A percentile compares a stretch with the other conserved stretches of the same genome.
Evolutionary conservation across 2,113 vertebrate species (phyloP).

Genomic region (Dasyurus viverrinus): DNA sequence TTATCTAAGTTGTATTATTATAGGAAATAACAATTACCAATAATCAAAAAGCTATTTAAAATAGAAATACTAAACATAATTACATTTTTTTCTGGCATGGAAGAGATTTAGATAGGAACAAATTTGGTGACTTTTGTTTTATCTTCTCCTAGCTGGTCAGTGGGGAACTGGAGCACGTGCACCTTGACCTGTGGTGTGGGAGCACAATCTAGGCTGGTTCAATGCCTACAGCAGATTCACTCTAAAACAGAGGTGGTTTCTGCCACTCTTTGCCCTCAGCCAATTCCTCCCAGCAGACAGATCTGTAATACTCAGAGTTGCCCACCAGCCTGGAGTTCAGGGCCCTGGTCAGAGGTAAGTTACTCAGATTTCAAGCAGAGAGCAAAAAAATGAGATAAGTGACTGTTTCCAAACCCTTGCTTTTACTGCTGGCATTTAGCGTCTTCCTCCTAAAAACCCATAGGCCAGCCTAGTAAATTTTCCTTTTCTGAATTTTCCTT

Average conservation of each 20-base stretch:
- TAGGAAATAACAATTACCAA: background rate
- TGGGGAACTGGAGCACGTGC: slow-evolving; percentile 90
- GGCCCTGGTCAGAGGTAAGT: slow-evolving; percentile 91
- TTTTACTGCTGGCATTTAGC: background rate
- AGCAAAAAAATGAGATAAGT: fast-evolving
- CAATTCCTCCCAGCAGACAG: slow-evolving; percentile 79
- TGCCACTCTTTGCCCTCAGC: slow-evolving; percentile 81
- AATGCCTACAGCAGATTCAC: slow-evolving; percentile 83
- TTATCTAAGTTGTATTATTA: background rate
- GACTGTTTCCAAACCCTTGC: background rate
- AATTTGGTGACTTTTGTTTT: background rate
- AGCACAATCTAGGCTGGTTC: slow-evolving; percentile 85
- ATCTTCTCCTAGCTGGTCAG: slow-evolving; percentile 86
- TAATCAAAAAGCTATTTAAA: background rate
- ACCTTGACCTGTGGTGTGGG: slow-evolving; percentile 89
- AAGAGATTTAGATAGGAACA: background rate
- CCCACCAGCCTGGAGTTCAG: slow-evolving; percentile 87
- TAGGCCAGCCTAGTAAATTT: fast-evolving
- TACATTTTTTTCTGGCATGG: background rate
- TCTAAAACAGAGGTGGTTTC: slow-evolving; percentile 74
- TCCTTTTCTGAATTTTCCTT: background rate
- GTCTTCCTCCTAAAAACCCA: background rate
- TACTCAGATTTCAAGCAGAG: background rate
- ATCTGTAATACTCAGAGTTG: slow-evolving; percentile 87
- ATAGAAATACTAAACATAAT: background rate